phyloP scores from a whole-genome alignment of 2,113 vertebrate species.

The Bufo gargarizans region DNA sequence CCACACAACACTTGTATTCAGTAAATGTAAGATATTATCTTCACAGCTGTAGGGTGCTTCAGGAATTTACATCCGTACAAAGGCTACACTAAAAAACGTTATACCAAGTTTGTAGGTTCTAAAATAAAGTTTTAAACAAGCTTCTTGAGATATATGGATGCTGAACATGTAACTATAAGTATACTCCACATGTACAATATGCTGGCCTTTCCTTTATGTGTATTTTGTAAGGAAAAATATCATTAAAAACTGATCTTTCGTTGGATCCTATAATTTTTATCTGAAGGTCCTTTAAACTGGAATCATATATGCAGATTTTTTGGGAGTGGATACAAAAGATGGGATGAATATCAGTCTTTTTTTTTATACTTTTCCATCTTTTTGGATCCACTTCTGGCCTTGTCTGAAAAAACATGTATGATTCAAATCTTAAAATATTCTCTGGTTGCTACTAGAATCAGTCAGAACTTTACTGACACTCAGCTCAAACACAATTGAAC shows the following conservation, averaged over 20 bases:
- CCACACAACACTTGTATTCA: conserved; percentile 40
- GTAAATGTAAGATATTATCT: conserved; percentile 42
- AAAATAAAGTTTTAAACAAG: background rate
- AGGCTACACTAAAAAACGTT: background rate
- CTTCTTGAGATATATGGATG: background rate
- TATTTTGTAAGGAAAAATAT: background rate
- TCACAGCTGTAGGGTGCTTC: conserved; percentile 45
- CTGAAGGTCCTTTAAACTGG: background rate
- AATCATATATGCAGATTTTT: background rate
- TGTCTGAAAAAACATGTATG: background rate
- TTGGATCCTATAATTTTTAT: background rate
- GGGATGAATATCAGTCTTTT: too few species aligned
- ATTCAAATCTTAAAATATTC: background rate
- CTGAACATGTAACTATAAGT: background rate
- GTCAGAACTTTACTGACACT: background rate
- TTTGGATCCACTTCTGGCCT: too few species aligned
- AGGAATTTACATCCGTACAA: conserved; percentile 36
- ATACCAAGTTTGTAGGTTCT: background rate
- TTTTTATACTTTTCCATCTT: too few species aligned
- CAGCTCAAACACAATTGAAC: background rate
- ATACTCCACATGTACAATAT: background rate
- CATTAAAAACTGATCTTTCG: background rate
- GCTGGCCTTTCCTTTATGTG: background rate
- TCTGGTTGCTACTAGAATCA: background rate
- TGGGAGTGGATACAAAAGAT: too few species aligned